Conservation (phyloP, 1,140 invertebrate species). For the Megalonaias nervosa region DNA sequence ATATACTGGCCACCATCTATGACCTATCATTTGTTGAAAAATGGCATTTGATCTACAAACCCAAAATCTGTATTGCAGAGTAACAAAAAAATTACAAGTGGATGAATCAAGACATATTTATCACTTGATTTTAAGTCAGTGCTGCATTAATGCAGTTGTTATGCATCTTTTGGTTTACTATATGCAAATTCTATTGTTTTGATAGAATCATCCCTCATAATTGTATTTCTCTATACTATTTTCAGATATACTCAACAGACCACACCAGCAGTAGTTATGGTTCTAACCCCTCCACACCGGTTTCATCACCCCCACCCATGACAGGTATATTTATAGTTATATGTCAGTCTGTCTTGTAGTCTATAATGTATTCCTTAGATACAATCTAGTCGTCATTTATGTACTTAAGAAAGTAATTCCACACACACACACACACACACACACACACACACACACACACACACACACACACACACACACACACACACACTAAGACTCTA, state of each 20-base stretch:
- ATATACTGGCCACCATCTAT: too few relatives aligned
- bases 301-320: slow-evolving; percentile 74
- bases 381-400: not conserved
- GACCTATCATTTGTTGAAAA: not conserved
- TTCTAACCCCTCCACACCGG: slow-evolving; percentile 83
- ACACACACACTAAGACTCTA: not conserved
- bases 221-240: slow-evolving; percentile 38
- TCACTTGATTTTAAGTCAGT: too few relatives aligned
- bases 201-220: too few relatives aligned
- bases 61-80: not conserved
- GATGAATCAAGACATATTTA: too few relatives aligned
- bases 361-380: slow-evolving; percentile 1
- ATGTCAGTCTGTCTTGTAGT: slow-evolving; percentile 1
- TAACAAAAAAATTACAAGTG: too few relatives aligned
- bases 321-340: slow-evolving; percentile 47
- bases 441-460: too few relatives aligned
- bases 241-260: slow-evolving; percentile 89
- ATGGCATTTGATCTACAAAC: not conserved
- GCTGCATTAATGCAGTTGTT: too few relatives aligned
- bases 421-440: not conserved
- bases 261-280: slow-evolving; percentile 94
- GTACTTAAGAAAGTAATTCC: not conserved
- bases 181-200: too few relatives aligned
- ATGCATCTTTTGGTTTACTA: too few relatives aligned
- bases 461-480: too few relatives aligned